Conservation (phyloP, 2,113 vertebrate genomes). For the Antennarius striatus region DNA sequence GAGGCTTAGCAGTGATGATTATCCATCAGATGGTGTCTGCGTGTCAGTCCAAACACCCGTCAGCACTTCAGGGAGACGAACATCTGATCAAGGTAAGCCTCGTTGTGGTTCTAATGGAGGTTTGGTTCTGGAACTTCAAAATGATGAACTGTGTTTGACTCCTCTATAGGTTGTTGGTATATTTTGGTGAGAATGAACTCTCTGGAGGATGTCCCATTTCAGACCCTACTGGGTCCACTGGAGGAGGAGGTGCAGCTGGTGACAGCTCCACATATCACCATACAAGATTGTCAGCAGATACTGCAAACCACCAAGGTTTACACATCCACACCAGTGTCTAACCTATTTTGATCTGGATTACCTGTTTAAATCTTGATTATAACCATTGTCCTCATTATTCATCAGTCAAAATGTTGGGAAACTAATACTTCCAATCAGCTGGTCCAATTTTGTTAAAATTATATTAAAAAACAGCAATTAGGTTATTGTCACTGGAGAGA, state of each 20-base stretch:
- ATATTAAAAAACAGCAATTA: not conserved
- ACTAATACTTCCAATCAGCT: too few relatives aligned
- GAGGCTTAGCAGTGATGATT: slow-evolving; percentile 69
- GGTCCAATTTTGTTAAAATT: not conserved
- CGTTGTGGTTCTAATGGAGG: too few relatives aligned
- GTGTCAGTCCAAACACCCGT: slow-evolving; percentile 30
- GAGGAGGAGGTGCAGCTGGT: slow-evolving; percentile 51
- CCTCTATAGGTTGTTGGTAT: slow-evolving; percentile 8
- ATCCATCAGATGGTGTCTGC: slow-evolving; percentile 23
- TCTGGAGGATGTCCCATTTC: slow-evolving; percentile 89
- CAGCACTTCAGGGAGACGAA: slow-evolving; percentile 10
- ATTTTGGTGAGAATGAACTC: slow-evolving; percentile 76
- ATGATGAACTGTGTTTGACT: not conserved
- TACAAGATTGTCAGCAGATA: slow-evolving; percentile 78
- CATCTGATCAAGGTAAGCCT: slow-evolving; percentile 25
- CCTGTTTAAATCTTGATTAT: too few relatives aligned
- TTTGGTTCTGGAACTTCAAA: not conserved
- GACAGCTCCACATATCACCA: slow-evolving; percentile 64
- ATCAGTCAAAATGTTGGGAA: too few relatives aligned
- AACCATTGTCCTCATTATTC: too few relatives aligned
- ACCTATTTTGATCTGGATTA: too few relatives aligned
- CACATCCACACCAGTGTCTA: slow-evolving; percentile 13
- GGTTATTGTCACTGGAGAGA: not conserved
- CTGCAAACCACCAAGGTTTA: slow-evolving; percentile 89
- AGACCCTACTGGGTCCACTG: slow-evolving; percentile 59